Base-by-base conservation (phyloP, 2,797 vertebrate species). In the Phaenicophaeus curvirostris region DNA sequence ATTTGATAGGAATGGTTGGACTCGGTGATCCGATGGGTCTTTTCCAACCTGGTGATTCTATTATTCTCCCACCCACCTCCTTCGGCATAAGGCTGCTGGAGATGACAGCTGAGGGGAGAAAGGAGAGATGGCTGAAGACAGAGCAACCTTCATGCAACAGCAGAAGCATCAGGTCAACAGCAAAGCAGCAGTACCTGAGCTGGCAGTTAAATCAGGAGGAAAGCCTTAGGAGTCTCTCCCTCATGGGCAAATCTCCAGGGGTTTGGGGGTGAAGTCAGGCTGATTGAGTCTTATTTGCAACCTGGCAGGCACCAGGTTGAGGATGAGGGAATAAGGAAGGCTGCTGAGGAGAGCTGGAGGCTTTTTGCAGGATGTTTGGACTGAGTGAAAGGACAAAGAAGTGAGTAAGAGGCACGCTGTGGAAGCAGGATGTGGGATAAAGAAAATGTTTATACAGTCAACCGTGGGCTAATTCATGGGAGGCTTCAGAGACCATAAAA, bases 341-440 rank as follows among this genome's bases (percentile, higher is more conserved):
- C 44, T 51, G 53, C 65, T 5, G 17, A 37, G 85, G 71, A 75
- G 87, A 69, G 79, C 68, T 83, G 87, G 77, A 88, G 77, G 67
- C 15, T 85, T 90, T 87, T 39, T 94, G 92, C 92, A 96, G 91
- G 89, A 96, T 96, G 92, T 95, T 96, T 96, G 83, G 85, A 80
- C 50, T 59, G 89, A 77, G 65, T 1, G 12, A 85, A 66, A 87
- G 69, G 87, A 83, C 54, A 37, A 82, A 89, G 85, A 51, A 82
- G 57, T 0, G 17, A 88, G 46, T 41, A 72, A 1, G 7, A 94
- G 92, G 19, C 85, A 68, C 3, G 65, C 69, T 62, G 79, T 81
- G 94, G 91, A 96, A 93, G 89, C 94, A 96, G 96, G 96, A 95
- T 95, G 95, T 94, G 93, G 91, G 87, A 88, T 50, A 57, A 59